Evolutionary conservation across 1,140 invertebrate genomes (phyloP), one percentile per base, ranked within the genome.

Genomic region (Drosophila takahashii): DNA sequence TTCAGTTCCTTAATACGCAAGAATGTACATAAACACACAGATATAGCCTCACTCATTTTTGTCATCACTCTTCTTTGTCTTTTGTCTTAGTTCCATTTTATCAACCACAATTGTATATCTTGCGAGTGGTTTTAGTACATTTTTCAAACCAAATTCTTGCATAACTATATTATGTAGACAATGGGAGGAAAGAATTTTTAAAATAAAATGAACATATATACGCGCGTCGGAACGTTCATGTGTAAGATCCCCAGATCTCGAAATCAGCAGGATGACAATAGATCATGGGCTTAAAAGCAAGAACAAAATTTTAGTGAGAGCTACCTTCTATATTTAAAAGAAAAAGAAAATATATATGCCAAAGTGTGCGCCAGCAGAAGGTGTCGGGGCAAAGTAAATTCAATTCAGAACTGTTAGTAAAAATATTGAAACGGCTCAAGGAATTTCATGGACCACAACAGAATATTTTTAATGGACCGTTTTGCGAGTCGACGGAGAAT

Each of bases 391-490:
- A 61, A 34, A 71, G 76, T 85, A 84, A 85, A 77, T 74, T 42
- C 70, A 51, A 67, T 85, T 71, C 74, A 59, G 58, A 79, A 61
- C 65, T 86, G 54, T 74, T 78, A 37, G 62, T 67, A 67, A 51
- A 75, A 66, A 64, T 61, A 50, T 44, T 64, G 42, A 52, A 36
- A 32, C 8, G 26, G 36, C 72, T 53, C 58, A 50, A 66, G 27
- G 65, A 81, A 72, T 81, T 86, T 79, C 67, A 86, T 78, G 79
- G 70, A 71, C 77, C 77, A 78, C 44, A 86, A 86, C 77, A 81
- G 65, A 81, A 78, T 51, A 81, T 79, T 86, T 86, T 86, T 81
- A 84, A 84, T 84, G 80, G 76, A 79, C 71, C 71, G 52, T 79
- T 77, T 76, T 81, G 77, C 62, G 74, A 47, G 64, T 57, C 71